Evolutionary conservation across 1,140 invertebrate species (phyloP).

Genomic region (Eurosta solidaginis): DNA sequence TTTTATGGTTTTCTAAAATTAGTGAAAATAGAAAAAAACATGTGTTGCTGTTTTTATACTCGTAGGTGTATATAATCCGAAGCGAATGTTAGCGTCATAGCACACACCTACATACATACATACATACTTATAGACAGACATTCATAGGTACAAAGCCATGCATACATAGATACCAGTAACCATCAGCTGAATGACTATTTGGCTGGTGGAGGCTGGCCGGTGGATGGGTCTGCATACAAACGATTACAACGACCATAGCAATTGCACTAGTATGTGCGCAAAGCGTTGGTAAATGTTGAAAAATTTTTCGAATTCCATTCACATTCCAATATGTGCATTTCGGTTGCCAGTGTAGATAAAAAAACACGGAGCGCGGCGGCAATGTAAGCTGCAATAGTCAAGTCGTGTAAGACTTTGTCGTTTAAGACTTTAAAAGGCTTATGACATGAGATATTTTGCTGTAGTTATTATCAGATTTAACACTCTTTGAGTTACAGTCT

Average conservation of each 20-base stretch:
- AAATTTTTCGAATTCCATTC: conserved; percentile 59
- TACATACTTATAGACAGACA: no score
- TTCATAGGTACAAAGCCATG: no score
- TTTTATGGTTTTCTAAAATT: no score
- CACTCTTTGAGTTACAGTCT: no score
- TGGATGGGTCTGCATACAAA: background rate
- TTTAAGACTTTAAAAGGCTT: no score
- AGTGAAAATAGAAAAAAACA: no score
- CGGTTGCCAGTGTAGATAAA: conserved; percentile 40
- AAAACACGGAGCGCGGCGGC: background rate
- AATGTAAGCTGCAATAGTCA: background rate
- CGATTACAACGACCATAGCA: background rate
- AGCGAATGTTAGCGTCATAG: no score
- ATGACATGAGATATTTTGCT: no score
- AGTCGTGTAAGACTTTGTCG: background rate
- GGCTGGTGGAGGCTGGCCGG: background rate
- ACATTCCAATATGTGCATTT: conserved; percentile 61
- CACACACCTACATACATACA: no score
- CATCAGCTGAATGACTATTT: background rate
- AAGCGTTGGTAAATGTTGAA: conserved; percentile 41
- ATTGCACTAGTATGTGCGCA: background rate
- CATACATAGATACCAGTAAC: background rate
- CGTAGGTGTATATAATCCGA: no score
- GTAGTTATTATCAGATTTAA: no score
- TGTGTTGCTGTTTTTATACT: no score